Base-by-base conservation (phyloP, 2,797 vertebrate species). In the Echeneis naucrates region DNA sequence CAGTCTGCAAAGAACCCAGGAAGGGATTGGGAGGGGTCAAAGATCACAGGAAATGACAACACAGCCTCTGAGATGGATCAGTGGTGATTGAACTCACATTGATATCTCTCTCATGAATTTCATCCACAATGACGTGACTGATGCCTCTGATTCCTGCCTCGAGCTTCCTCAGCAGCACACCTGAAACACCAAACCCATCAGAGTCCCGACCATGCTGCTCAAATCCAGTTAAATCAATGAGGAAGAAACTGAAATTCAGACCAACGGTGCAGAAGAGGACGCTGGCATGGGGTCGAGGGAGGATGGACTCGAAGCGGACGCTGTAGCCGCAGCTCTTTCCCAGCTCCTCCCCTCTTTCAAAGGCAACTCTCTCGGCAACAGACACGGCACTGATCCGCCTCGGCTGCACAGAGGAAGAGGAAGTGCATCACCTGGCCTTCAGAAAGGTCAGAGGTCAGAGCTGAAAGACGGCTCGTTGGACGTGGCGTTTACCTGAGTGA, bases 401-500 rank as follows among this genome's bases (percentile, higher is more conserved):
- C n/a, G 98, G 98, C 98, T 99, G 83, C 5, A 63, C 68, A n/a
- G 38, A 64, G 21, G 47, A 44, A 4, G 19, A 37, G 11, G 30
- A 37, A 10, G 12, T 11, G 9, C 10, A 37, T 9, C 35, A 38
- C 37, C 37, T 38, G 37, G 30, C 3, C 6, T 30, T 30, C 30
- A 30, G 30, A n/a, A 37, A 37, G 32, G 32, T 32, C 33, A 13
- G 37, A 38, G 37, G 37, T 11, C 37, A 12, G 37, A 11, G 37
- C 37, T 38, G 5, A 40, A 40, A 1, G 13, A 40, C 5, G 13
- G 30, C 16, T 8, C 47, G 30, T 35, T 2, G 84, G n/a, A n/a
- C n/a, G n/a, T n/a, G n/a, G n/a, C n/a, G n/a, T n/a, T 93, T 88
- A 99, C 98, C 96, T 99, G 98, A 21, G 98, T 99, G 71, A 99